Percentiles rank a stretch among this genome's conserved stretches.
Evolutionary conservation across 2,113 vertebrate genomes (phyloP).

Genomic region (Meriones unguiculatus): DNA sequence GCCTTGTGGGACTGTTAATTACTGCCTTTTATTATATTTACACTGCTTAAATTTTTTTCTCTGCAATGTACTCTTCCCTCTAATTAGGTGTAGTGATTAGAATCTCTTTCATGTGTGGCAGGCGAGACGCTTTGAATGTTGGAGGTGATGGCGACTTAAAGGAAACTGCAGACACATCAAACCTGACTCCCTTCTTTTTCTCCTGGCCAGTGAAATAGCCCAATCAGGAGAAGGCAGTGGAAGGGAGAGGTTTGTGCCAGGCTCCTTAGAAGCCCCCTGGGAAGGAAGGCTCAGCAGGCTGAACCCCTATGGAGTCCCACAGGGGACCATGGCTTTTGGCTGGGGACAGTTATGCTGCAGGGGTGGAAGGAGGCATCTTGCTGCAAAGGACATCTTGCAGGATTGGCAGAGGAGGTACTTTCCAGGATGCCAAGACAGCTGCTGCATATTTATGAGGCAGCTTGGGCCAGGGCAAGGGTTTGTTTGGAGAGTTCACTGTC

Average conservation of each 20-base stretch:
- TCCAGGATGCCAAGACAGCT: neutral
- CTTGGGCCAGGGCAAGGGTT: neutral
- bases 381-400: neutral
- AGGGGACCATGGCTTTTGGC: neutral
- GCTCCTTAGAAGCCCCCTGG: neutral
- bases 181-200: neutral
- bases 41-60: conserved; percentile 79
- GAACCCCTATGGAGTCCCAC: neutral
- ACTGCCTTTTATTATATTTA: conserved; percentile 84
- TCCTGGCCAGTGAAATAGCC: neutral
- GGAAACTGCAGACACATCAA: conserved; percentile 56
- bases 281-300: neutral
- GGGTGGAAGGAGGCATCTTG: neutral
- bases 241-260: neutral
- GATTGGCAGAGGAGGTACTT: accelerated
- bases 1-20: conserved; percentile 78
- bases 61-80: conserved; percentile 78
- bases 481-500: neutral
- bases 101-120: conserved; percentile 81
- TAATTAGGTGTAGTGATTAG: conserved; percentile 84
- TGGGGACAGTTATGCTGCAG: accelerated
- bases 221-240: neutral
- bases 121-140: conserved; percentile 66
- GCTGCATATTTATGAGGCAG: neutral
- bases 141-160: conserved; percentile 64